These are phyloP conservation scores for Hydraecia micacea DNA, from an alignment of 2,888 invertebrate genomes.

Conservation along the genomic window DNA sequence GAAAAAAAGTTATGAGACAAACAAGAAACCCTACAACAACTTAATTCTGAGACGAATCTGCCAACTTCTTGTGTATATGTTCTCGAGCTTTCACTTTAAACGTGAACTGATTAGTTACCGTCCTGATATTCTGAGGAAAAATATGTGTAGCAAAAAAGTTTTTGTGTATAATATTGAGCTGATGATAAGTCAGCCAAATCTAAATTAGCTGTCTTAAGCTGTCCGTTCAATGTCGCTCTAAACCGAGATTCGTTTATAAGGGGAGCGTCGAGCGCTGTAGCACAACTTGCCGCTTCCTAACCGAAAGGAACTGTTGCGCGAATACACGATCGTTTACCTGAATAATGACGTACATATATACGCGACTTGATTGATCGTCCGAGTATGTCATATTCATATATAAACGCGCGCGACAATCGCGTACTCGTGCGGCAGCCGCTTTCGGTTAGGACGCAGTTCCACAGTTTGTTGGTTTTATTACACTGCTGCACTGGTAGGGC, in stretches of 20 bases:
- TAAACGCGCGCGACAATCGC: background rate
- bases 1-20: too few relatives aligned
- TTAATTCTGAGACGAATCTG: too few relatives aligned
- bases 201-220: background rate
- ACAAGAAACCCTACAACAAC: too few relatives aligned
- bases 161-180: background rate
- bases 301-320: background rate
- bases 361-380: background rate
- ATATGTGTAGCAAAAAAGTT: background rate
- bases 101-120: too few relatives aligned
- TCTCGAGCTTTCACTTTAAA: too few relatives aligned
- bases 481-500: background rate
- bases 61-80: too few relatives aligned
- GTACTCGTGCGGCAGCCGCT: background rate
- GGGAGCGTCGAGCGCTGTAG: background rate
- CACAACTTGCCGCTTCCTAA: too few relatives aligned
- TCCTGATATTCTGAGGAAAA: too few relatives aligned
- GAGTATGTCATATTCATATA: background rate
- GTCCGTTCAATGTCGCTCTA: background rate
- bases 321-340: background rate
- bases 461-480: background rate
- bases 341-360: background rate
- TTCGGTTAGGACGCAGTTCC: background rate
- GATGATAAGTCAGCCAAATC: background rate
- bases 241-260: background rate